These are phyloP conservation scores for Galeopsomyia nigrocyanea DNA, from an alignment of 2,888 invertebrate species.

Conservation along the genomic window DNA sequence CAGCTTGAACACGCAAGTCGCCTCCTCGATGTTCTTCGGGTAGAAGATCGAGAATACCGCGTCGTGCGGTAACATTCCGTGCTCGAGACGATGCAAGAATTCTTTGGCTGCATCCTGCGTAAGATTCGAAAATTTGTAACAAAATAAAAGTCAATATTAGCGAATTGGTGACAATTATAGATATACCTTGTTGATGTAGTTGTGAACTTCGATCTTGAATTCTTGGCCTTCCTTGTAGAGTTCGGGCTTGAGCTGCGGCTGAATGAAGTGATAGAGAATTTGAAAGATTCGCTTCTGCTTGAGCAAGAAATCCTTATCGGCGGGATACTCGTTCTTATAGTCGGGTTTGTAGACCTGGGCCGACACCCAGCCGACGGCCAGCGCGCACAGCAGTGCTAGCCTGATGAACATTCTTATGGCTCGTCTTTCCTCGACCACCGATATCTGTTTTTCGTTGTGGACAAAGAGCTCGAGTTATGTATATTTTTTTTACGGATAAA, in stretches of 20 bases:
- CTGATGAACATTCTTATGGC: constrained; percentile 51
- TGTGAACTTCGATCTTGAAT: constrained; percentile 56
- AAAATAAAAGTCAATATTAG: background rate
- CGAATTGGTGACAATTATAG: background rate
- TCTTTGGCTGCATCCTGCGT: constrained; percentile 63
- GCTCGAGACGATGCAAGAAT: constrained; percentile 61
- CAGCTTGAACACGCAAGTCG: constrained; percentile 61
- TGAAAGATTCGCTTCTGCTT: constrained; percentile 62
- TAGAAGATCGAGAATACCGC: constrained; percentile 70
- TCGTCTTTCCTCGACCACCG: background rate
- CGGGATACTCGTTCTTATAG: constrained; percentile 51
- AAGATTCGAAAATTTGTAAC: too few species aligned
- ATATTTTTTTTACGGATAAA: background rate
- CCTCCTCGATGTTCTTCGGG: constrained; percentile 58
- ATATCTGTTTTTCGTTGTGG: background rate
- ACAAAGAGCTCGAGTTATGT: background rate
- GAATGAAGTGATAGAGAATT: constrained; percentile 58
- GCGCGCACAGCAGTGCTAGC: constrained; percentile 50
- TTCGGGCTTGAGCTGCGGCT: constrained; percentile 55
- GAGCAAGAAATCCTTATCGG: constrained; percentile 59
- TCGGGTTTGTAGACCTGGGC: constrained; percentile 47
- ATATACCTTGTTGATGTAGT: constrained; percentile 59
- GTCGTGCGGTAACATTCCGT: constrained; percentile 70
- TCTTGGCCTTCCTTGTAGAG: constrained; percentile 57
- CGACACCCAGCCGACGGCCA: constrained; percentile 51